Evolutionary conservation across 2,113 vertebrate species (phyloP), one percentile per base, ranked within the genome.

Genomic region (pig (Sus scrofa)): DNA sequence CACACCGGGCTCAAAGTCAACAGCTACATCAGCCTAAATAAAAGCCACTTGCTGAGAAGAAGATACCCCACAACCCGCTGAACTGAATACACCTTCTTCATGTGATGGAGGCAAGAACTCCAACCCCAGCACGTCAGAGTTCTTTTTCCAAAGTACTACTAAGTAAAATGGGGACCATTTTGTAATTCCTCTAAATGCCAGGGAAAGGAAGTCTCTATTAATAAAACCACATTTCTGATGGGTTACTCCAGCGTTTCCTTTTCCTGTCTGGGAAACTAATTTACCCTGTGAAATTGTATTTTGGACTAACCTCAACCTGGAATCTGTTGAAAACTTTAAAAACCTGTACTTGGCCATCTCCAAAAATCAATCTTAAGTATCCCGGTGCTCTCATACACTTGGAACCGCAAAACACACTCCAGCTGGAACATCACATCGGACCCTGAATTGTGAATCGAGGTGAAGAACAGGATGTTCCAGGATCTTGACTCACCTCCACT

Each of bases 351-450:
- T 91, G 68, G 52, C 34, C 30, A 52, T 88, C 96, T 97, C 75
- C 26, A 79, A 92, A 96, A 91, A 65, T 60, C 54, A 54, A 8
- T 86, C 88, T 94, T 84, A 86, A 89, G 50, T 86, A 88, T 37
- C 63, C 39, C 44, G 20, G 54, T 58, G 58, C 3, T 22, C 63
- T 86, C 77, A 24, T 62, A n/a, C 75, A 54, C 50, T 83, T 54
- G 93, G 86, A 96, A 81, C 71, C 74, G 87, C 44, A 89, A 65
- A 93, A 79, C 20, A 79, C 60, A 56, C n/a, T 75, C 67, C 3
- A n/a, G 63, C 82, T 44, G 63, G 86, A 89, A 63, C 30, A 37
- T 30, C 20, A 75, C 7, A 60, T 94, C 86, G 86, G 44, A 84
- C 67, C 24, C 54, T 77, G 78, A 92, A 58, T 74, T 84, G 44